A percentile compares a stretch with the other conserved stretches of the same genome.
Conservation (phyloP, 2,797 vertebrate genomes). For the Ciconia nigra region DNA sequence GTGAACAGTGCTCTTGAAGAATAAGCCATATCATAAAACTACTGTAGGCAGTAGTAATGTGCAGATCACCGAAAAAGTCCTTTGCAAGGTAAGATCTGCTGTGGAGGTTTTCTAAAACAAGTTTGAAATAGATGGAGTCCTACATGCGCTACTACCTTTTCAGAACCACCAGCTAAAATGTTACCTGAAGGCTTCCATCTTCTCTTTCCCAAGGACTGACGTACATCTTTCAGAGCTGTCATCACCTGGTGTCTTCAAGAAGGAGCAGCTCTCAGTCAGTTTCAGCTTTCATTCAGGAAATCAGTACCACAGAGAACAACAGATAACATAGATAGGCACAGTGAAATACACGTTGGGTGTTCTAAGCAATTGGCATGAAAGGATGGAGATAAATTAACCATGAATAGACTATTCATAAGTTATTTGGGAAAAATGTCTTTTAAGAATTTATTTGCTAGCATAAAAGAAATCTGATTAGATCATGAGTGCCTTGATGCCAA, state of each 20-base stretch:
- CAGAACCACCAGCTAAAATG: neutral
- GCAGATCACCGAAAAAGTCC: neutral
- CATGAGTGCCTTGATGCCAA: neutral
- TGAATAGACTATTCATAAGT: neutral
- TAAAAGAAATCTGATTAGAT: neutral
- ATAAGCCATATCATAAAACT: neutral
- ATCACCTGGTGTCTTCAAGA: neutral
- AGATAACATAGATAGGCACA: accelerated
- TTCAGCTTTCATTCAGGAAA: neutral
- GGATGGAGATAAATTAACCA: neutral
- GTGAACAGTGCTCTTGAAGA: neutral
- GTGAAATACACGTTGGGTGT: accelerated
- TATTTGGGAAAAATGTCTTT: neutral
- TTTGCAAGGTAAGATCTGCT: neutral
- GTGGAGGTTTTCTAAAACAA: neutral
- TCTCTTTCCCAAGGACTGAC: neutral
- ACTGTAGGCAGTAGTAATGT: neutral
- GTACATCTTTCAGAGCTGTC: neutral
- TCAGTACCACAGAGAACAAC: neutral
- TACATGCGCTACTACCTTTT: neutral
- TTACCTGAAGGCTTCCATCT: neutral
- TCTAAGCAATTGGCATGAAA: neutral
- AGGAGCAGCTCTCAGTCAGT: neutral
- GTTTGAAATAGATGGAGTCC: neutral
- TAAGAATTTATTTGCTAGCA: neutral